Base-by-base conservation (phyloP, 2,113 vertebrate genomes). In the Mystacornis crossleyi region DNA sequence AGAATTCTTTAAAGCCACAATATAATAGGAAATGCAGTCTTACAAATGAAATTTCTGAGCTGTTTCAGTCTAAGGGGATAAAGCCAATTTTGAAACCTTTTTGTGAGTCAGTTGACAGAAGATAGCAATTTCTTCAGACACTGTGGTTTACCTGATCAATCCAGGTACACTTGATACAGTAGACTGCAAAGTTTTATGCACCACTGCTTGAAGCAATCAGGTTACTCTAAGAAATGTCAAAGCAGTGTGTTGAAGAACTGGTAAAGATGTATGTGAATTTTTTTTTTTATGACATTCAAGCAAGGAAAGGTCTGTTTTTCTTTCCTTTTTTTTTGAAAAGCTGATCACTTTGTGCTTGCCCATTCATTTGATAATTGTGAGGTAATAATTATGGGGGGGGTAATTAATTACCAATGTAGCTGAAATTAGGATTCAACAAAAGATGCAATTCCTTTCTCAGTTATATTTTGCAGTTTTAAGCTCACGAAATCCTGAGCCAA, bases 1-100 rank as follows among this genome's bases (percentile, higher is more conserved):
- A 93, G 24, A 50, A 8, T 89, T 12, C 31, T 96, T 96, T 60
- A 91, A 94, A 96, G 26, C 78, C 36, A 42, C 20, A 92, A 85
- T 54, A 89, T 61, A 73, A 80, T 31, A 92, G 81, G 40, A 64
- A 90, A 92, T 14, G 4, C 16, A 38, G 8, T 47, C 12, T 60
- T 75, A n/a, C 45, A 77, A 93, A 54, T 64, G 0, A 67, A 71
- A 71, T 95, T 85, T 67, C 34, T 62, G 31, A 60, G 18, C 13
- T 78, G 3, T 74, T 87, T 93, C 60, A 57, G 3, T 15, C 40
- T 70, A 53, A 33, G 31, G 66, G 3, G 26, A 45, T n/a, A 79
- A 82, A 19, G 31, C 15, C 33, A 72, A 8, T 62, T 92, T 54
- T 45, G 58, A 95, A 71, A 60, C 4, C 10, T 62, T 65, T 21